Base-by-base conservation (phyloP, 2,888 invertebrate species). In the Scaptomyza parva region DNA sequence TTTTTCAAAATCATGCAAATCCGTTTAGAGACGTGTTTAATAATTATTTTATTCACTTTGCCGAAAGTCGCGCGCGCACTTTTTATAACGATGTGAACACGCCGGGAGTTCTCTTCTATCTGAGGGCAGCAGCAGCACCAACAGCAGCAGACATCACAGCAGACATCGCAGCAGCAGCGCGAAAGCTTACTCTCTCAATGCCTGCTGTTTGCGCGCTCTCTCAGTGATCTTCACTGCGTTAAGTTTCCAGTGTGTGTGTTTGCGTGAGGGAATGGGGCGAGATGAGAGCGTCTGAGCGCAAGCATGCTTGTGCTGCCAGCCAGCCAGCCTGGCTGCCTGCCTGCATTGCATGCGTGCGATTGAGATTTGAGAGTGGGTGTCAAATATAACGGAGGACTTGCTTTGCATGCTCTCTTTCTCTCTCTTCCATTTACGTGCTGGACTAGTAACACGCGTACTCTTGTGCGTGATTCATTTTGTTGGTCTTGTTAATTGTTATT, bases 51-150 rank as follows among this genome's bases (percentile, higher is more conserved):
- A 11, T 35, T 57, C 24, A n/a, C 11, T 22, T 48, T 33, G 39
- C 39, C 33, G 24, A 11, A 11, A 9, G 43, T 30, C 37, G 47
- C 73, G 54, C 73, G 72, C 58, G 60, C 60, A 47, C 63, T 66
- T 59, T 20, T 11, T 14, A 26, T 20, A 24, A 17, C 76, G 77
- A 61, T 60, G 75, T 65, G 73, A 55, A 58, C 88, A 58, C 80
- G 76, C 64, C 70, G 77, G 61, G 69, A 52, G 80, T 88, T 88
- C 84, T 88, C 71, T 75, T 67, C 78, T 81, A 61, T 86, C 79
- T 88, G 86, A 70, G 70, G 66, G 69, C 58, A 53, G 28, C 26
- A 48, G 12, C 35, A 53, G 37, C 48, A 28, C 64, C 64, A 14
- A 43, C 59, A 24, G 28, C 47, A 35, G 40, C 52, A 43, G 37